Evolutionary conservation across 2,113 vertebrate species (phyloP).

Genomic region (Trematomus loennbergii): DNA sequence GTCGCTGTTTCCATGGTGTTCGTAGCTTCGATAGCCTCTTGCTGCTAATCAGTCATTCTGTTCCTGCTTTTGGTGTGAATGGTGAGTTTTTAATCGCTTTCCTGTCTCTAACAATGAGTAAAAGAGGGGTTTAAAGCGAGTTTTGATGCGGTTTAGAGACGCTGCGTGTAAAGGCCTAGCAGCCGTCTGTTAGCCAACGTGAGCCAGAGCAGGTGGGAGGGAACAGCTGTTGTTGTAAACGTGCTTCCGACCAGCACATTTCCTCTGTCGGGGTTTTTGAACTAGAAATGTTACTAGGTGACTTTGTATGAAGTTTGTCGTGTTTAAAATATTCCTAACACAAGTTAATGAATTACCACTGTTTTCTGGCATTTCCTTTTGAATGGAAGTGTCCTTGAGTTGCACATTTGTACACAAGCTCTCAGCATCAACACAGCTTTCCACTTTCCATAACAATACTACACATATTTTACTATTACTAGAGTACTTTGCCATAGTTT

Average conservation of each 20-base stretch:
- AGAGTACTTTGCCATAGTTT: no score
- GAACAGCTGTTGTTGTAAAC: conserved; percentile 70
- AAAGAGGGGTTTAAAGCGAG: neutral
- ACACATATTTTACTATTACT: no score
- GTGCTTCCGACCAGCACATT: conserved; percentile 66
- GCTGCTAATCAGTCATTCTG: neutral
- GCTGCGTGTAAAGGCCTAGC: conserved; percentile 77
- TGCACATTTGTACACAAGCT: no score
- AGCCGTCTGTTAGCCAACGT: conserved; percentile 57
- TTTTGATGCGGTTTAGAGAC: conserved; percentile 37
- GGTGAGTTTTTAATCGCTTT: neutral
- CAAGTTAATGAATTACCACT: neutral
- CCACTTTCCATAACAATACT: no score
- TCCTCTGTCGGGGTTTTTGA: neutral
- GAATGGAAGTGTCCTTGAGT: neutral
- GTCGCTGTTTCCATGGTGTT: conserved; percentile 74
- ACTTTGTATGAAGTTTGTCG: neutral
- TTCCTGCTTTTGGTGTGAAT: neutral
- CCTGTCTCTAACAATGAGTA: accelerated
- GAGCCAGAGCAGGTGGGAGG: conserved; percentile 75
- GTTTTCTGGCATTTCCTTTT: neutral
- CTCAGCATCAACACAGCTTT: no score
- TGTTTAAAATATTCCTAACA: neutral
- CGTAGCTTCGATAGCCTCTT: neutral
- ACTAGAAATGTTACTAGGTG: no score